These are phyloP conservation scores for Sebastes paucispinis DNA, from an alignment of 2,797 vertebrate species.

Conservation along the genomic window DNA sequence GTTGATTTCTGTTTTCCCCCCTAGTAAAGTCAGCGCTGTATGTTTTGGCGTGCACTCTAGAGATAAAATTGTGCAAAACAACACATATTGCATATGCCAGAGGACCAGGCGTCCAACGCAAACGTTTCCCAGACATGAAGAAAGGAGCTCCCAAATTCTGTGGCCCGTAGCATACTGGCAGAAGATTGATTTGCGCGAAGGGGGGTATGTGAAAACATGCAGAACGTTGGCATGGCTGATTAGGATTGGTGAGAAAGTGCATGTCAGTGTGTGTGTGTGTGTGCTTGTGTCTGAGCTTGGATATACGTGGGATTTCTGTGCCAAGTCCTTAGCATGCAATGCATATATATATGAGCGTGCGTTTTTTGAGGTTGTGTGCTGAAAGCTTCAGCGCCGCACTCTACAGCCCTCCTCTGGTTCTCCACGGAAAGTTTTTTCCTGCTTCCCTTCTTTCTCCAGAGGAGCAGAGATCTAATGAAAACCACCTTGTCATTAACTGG, in stretches of 20 bases:
- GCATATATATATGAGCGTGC: slow-evolving; percentile 16
- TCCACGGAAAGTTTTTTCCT: slow-evolving; percentile 41
- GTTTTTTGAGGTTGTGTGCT: slow-evolving; percentile 35
- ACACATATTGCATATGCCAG: slow-evolving; percentile 42
- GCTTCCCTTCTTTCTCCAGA: slow-evolving; percentile 45
- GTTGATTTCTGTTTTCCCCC: not conserved
- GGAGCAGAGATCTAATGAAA: slow-evolving; percentile 73
- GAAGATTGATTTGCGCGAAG: slow-evolving; percentile 48
- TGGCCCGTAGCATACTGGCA: slow-evolving; percentile 37
- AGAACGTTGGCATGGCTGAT: slow-evolving; percentile 52
- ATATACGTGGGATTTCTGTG: slow-evolving; percentile 11
- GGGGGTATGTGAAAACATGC: slow-evolving; percentile 45
- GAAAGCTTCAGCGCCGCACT: slow-evolving; percentile 17
- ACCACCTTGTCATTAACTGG: slow-evolving; percentile 73
- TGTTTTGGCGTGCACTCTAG: slow-evolving; percentile 50
- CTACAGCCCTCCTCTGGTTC: slow-evolving; percentile 54
- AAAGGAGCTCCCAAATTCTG: slow-evolving; percentile 49
- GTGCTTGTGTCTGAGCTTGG: slow-evolving; percentile 3
- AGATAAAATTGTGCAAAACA: slow-evolving; percentile 64
- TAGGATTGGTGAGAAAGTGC: slow-evolving; percentile 42
- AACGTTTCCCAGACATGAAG: slow-evolving; percentile 61
- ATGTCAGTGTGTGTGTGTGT: not conserved
- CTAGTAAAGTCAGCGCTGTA: slow-evolving; percentile 31
- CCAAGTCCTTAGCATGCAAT: slow-evolving; percentile 53
- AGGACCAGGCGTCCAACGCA: slow-evolving; percentile 43